Percentiles rank a stretch among this genome's conserved stretches.
Conservation (phyloP, 1,140 invertebrate genomes). For the Magallana gigas region DNA sequence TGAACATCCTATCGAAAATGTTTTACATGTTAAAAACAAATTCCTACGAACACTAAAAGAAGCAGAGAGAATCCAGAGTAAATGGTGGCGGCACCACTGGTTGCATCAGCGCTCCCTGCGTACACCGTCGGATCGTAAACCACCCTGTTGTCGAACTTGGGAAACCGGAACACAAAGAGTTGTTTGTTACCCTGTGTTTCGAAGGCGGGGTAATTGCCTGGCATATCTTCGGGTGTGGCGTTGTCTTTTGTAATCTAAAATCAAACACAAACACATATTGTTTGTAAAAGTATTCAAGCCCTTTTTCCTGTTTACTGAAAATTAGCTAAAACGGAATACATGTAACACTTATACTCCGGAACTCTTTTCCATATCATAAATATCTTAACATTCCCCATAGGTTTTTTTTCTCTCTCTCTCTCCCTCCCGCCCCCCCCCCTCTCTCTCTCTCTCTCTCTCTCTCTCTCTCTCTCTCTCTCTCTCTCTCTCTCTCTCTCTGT, state of each 20-base stretch:
- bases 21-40: neutral
- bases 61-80: neutral
- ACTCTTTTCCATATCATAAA: too few species aligned
- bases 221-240: neutral
- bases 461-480: too few species aligned
- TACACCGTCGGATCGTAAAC: neutral
- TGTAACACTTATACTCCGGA: too few species aligned
- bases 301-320: too few species aligned
- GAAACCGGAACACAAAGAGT: neutral
- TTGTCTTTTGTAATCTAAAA: neutral
- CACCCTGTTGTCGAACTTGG: neutral
- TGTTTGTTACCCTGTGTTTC: constrained; percentile 22
- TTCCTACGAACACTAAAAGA: neutral
- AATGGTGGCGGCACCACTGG: neutral
- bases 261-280: neutral
- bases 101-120: neutral
- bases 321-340: too few species aligned
- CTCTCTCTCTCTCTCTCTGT: too few species aligned
- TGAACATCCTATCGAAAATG: too few species aligned
- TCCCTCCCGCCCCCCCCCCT: too few species aligned
- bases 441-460: too few species aligned
- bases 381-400: too few species aligned
- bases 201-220: constrained; percentile 14
- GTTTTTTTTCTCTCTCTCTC: too few species aligned
- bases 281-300: too few species aligned